Conservation (phyloP, 1,140 invertebrate genomes). For the Hyphantria cunea region DNA sequence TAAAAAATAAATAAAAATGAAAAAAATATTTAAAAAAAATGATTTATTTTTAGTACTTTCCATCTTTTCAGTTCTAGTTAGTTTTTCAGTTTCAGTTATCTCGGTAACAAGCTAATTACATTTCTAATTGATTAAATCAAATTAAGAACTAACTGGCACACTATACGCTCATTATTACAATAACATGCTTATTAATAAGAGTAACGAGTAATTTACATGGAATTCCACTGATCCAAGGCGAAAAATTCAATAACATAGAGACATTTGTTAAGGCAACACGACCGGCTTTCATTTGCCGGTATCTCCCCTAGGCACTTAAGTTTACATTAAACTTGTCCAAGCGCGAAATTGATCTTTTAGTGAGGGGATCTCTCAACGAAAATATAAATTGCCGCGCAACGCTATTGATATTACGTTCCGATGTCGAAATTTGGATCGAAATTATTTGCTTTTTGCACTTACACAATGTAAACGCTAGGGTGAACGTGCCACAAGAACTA, state of each 20-base stretch:
- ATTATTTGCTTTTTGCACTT: conserved; percentile 22
- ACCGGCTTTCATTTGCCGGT: conserved; percentile 68
- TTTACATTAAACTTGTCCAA: conserved; percentile 78
- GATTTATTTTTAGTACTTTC: no score
- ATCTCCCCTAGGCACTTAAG: conserved; percentile 75
- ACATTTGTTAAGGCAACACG: conserved; percentile 70
- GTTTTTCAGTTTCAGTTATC: no score
- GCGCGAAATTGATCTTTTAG: conserved; percentile 80
- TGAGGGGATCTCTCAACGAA: conserved; percentile 63
- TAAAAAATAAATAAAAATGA: no score
- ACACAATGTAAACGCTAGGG: conserved; percentile 7
- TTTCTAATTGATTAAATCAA: no score
- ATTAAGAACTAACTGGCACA: no score
- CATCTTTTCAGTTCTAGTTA: no score
- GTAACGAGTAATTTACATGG: conserved; percentile 38
- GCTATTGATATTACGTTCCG: conserved; percentile 62
- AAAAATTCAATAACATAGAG: conserved; percentile 73
- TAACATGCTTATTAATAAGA: conserved; percentile 11
- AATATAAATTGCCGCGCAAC: conserved; percentile 72
- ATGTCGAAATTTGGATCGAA: conserved; percentile 39
- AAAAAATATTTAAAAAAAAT: no score
- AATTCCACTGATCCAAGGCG: conserved; percentile 38
- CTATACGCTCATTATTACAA: no score
- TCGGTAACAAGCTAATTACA: no score
- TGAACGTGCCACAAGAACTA: neutral